Conservation (phyloP, 2,888 invertebrate species). For the Drosophila vallismaia region DNA sequence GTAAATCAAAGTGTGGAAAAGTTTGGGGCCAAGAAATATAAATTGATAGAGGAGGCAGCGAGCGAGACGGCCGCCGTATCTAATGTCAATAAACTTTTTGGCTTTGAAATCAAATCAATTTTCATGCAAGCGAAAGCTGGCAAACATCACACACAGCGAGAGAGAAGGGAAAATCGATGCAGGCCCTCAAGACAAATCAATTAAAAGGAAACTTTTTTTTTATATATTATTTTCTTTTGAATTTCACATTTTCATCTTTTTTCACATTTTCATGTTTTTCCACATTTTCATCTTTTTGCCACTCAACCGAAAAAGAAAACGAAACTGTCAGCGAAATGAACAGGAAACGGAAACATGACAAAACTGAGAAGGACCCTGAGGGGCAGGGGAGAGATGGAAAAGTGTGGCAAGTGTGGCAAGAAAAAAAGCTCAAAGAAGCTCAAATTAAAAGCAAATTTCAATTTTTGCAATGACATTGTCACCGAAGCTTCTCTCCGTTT, state of each 20-base stretch:
- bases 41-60: slow-evolving; percentile 6
- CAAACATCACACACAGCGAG: slow-evolving; percentile 11
- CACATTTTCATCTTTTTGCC: slow-evolving; percentile 3
- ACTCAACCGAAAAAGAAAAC: background rate
- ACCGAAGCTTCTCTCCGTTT: slow-evolving; percentile 24
- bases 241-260: slow-evolving; percentile 22
- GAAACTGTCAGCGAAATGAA: slow-evolving; percentile 48
- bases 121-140: slow-evolving; percentile 34
- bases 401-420: slow-evolving; percentile 41
- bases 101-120: slow-evolving; percentile 70
- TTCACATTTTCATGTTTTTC: slow-evolving; percentile 5
- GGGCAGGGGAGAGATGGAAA: slow-evolving; percentile 28
- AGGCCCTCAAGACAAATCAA: slow-evolving; percentile 67
- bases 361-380: background rate
- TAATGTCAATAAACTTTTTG: slow-evolving; percentile 75
- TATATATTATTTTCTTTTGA: slow-evolving; percentile 19
- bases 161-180: slow-evolving; percentile 52
- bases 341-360: background rate
- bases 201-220: slow-evolving; percentile 46
- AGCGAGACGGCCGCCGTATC: slow-evolving; percentile 39
- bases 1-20: slow-evolving; percentile 55
- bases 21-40: slow-evolving; percentile 37
- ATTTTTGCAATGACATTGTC: slow-evolving; percentile 66
- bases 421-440: slow-evolving; percentile 13
- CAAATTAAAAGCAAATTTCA: slow-evolving; percentile 73